Evolutionary conservation across 2,113 vertebrate genomes (phyloP).

Genomic region (Pimephales promelas): DNA sequence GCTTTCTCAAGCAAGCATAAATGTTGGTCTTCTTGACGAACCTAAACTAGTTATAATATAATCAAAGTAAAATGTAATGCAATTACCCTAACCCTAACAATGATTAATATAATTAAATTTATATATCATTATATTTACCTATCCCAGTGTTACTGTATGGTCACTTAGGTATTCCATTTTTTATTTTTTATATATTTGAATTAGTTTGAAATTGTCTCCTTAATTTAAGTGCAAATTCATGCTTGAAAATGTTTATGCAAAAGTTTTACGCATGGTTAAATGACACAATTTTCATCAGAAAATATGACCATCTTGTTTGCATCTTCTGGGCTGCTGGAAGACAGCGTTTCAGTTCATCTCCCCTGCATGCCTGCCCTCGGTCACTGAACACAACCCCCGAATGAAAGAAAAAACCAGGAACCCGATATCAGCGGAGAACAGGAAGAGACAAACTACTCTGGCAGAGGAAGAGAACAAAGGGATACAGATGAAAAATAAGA

Average conservation of each 20-base stretch:
- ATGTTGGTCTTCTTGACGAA: too few species aligned
- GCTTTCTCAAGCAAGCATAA: too few species aligned
- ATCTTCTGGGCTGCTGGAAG: background rate
- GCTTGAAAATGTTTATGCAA: background rate
- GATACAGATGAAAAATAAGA: slow-evolving; percentile 10
- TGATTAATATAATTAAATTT: too few species aligned
- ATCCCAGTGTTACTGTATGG: too few species aligned
- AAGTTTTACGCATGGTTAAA: background rate
- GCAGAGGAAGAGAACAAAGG: slow-evolving; percentile 10
- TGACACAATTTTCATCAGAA: background rate
- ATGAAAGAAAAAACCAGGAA: slow-evolving; percentile 7
- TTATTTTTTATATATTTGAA: background rate
- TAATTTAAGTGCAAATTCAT: background rate
- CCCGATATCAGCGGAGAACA: slow-evolving; percentile 1
- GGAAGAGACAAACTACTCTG: slow-evolving; percentile 9
- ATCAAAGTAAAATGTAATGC: too few species aligned
- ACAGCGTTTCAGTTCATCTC: background rate
- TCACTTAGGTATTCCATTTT: too few species aligned
- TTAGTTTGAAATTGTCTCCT: background rate
- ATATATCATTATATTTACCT: too few species aligned
- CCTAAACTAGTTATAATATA: too few species aligned
- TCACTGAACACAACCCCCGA: background rate
- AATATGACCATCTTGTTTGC: background rate
- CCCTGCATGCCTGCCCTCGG: slow-evolving; percentile 10
- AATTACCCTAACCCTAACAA: too few species aligned